A percentile compares a stretch with the other conserved stretches of the same genome.
Conservation (phyloP, 2,888 invertebrate genomes). For the Clunio marinus region DNA sequence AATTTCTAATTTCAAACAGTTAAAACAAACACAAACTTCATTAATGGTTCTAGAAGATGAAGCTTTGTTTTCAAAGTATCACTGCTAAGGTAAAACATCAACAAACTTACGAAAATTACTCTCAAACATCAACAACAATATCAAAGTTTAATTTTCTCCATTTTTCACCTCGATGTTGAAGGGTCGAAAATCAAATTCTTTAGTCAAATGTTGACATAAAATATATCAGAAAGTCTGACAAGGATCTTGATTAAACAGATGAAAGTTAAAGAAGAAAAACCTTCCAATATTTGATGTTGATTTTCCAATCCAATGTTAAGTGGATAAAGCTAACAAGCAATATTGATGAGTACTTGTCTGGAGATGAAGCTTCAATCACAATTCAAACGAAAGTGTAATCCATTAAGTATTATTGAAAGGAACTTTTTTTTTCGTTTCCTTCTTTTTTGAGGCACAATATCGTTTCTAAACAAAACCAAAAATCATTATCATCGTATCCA, state of each 20-base stretch:
- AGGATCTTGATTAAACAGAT: neutral
- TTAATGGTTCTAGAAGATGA: too few species aligned
- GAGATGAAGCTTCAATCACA: neutral
- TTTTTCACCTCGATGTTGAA: too few species aligned
- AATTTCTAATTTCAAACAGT: too few species aligned
- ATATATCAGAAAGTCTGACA: neutral
- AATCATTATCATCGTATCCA: constrained; percentile 7
- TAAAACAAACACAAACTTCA: too few species aligned
- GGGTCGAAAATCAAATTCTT: constrained; percentile 14
- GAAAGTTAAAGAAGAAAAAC: neutral
- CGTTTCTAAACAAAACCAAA: neutral
- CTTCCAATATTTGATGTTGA: constrained; percentile 31
- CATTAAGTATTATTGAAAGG: constrained; percentile 22
- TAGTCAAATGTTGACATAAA: neutral
- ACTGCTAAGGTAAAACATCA: too few species aligned
- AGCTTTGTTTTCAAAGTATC: too few species aligned
- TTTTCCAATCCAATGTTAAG: constrained; percentile 7
- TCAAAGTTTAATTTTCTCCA: too few species aligned
- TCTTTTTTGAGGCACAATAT: too few species aligned
- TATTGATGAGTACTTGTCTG: constrained; percentile 17
- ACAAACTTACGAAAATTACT: too few species aligned
- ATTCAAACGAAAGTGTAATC: constrained; percentile 11
- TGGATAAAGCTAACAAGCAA: constrained; percentile 17
- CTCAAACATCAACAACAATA: too few species aligned
- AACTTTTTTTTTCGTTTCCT: too few species aligned